These are phyloP conservation scores for Halichoerus grypus DNA, from an alignment of 2,113 vertebrate genomes.

Conservation along the genomic window DNA sequence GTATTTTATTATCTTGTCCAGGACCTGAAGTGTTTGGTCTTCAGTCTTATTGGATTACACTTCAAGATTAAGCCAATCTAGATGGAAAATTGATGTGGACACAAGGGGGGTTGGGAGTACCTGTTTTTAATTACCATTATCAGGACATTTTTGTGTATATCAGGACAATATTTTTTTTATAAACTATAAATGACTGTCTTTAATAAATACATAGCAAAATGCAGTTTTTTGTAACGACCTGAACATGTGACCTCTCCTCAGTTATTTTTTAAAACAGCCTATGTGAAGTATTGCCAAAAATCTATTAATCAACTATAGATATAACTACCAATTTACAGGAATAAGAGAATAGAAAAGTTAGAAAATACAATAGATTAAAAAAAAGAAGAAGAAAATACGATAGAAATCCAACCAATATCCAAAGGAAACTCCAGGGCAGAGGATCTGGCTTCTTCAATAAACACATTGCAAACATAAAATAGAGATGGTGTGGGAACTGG, in stretches of 20 bases:
- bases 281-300: not conserved
- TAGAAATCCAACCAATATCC: not conserved
- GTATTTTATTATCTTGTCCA: conserved; percentile 99
- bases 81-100: conserved; percentile 79
- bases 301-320: not conserved
- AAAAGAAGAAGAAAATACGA: not conserved
- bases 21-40: conserved; percentile 99
- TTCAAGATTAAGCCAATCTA: conserved; percentile 99
- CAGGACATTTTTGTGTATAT: conserved; percentile 85
- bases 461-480: not conserved
- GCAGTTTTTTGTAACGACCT: conserved; percentile 59
- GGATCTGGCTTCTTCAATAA: not conserved
- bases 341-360: not conserved
- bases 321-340: conserved; percentile 31
- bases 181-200: conserved; percentile 78
- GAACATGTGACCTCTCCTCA: not conserved
- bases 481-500: not conserved
- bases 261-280: conserved; percentile 41
- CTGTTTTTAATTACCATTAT: conserved; percentile 73
- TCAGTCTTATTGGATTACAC: conserved; percentile 99
- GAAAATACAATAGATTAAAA: not conserved
- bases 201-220: conserved; percentile 84
- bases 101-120: not conserved
- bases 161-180: conserved; percentile 80
- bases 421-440: not conserved